Percentiles rank a stretch among this genome's conserved stretches.
Evolutionary conservation across 1,140 invertebrate species (phyloP).

Genomic region (Rhopalosiphum padi): DNA sequence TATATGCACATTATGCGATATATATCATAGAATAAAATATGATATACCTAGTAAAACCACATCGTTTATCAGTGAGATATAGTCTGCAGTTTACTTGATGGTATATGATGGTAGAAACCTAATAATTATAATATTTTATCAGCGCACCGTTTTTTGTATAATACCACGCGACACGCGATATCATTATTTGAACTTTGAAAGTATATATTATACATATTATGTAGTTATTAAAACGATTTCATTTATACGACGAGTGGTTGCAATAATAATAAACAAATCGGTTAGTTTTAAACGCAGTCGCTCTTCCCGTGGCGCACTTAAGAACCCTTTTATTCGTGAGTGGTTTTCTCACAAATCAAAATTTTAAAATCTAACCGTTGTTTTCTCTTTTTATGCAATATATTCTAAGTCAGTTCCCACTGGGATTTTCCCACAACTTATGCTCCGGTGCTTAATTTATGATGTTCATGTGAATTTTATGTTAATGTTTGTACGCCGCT

Average conservation of each 20-base stretch:
- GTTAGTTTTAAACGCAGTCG: background rate
- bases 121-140: constrained; percentile 16
- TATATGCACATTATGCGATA: background rate
- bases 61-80: background rate
- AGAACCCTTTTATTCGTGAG: background rate
- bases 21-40: background rate
- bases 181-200: constrained; percentile 13
- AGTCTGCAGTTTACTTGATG: background rate
- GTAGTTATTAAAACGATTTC: background rate
- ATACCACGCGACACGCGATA: background rate
- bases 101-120: background rate
- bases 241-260: background rate
- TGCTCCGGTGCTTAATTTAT: too few relatives aligned
- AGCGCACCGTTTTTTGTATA: background rate
- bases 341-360: background rate
- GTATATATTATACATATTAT: background rate
- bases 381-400: background rate
- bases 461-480: too few relatives aligned
- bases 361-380: background rate
- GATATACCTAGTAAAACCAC: background rate
- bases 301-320: background rate
- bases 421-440: background rate
- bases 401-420: background rate
- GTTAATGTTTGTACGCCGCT: background rate
- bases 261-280: constrained; percentile 17